Evolutionary conservation across 2,113 vertebrate genomes (phyloP).

Genomic region (Heliornis fulica): DNA sequence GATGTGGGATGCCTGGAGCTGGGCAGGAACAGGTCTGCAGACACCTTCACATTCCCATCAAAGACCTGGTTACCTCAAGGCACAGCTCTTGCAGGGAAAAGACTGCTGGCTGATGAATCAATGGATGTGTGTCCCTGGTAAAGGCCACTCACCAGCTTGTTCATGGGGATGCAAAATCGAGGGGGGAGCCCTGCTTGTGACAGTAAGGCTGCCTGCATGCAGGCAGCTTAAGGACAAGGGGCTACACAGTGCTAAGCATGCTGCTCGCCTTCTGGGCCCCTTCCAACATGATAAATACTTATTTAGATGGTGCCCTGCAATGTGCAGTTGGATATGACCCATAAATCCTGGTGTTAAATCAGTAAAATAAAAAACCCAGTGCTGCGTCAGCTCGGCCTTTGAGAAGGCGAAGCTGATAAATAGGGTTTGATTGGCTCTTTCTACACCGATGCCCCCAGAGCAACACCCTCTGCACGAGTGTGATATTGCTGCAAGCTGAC

Average conservation of each 20-base stretch:
- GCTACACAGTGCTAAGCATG: not conserved
- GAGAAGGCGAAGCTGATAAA: conserved; percentile 51
- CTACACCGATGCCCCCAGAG: conserved; percentile 22
- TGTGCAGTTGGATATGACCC: not conserved
- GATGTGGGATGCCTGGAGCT: not conserved
- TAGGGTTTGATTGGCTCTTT: conserved; percentile 45
- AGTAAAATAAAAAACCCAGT: conserved; percentile 36
- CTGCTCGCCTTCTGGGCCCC: not conserved
- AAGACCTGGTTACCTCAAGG: not conserved
- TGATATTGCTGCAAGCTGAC: conserved; percentile 46
- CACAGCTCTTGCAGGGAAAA: rapidly evolving
- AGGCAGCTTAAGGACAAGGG: not conserved
- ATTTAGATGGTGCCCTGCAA: conserved; percentile 35
- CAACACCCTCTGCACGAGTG: conserved; percentile 6
- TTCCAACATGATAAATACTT: conserved; percentile 37
- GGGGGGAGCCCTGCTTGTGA: not conserved
- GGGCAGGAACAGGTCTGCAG: not conserved
- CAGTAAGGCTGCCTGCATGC: not conserved
- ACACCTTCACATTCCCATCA: not conserved
- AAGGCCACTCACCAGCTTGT: not conserved
- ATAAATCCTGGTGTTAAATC: conserved; percentile 59
- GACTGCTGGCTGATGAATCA: rapidly evolving
- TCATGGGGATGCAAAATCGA: rapidly evolving
- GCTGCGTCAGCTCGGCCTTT: conserved; percentile 39
- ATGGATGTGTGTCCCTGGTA: not conserved